These are phyloP conservation scores for Trididemnum clinides DNA, from an alignment of 23 tunicate species.

Conservation along the genomic window DNA sequence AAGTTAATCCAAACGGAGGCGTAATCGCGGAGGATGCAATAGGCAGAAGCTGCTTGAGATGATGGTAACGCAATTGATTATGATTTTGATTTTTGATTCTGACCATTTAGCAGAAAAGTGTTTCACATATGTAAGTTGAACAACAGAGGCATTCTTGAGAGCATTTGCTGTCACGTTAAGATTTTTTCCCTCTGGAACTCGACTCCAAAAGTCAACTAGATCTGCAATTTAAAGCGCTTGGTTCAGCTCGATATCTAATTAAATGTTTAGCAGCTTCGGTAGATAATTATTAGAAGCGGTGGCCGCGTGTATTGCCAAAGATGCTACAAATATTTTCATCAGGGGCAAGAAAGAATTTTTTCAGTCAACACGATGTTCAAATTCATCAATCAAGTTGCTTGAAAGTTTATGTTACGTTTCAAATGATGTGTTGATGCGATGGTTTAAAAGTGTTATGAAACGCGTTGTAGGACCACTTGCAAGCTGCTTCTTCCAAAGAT, in stretches of 20 bases:
- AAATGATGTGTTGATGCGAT: neutral
- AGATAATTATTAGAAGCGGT: constrained; percentile 45
- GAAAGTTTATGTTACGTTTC: neutral
- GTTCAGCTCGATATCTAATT: constrained; percentile 40
- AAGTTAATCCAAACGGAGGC: constrained; percentile 21
- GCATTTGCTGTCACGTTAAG: too few relatives aligned
- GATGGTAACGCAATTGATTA: constrained; percentile 36
- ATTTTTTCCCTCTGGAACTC: too few relatives aligned
- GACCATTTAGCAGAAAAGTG: constrained; percentile 33
- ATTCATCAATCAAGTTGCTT: constrained; percentile 16
- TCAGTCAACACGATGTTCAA: neutral
- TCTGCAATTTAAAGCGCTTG: constrained; percentile 14
- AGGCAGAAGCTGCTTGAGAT: too few relatives aligned
- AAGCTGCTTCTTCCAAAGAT: constrained; percentile 42
- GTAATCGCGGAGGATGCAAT: constrained; percentile 16
- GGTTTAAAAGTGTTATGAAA: constrained; percentile 2
- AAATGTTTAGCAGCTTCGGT: constrained; percentile 47
- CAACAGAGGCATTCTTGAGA: neutral
- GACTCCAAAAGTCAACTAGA: too few relatives aligned
- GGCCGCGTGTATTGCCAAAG: constrained; percentile 30
- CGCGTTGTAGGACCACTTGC: neutral
- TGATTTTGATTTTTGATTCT: too few relatives aligned
- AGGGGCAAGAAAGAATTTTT: constrained; percentile 42
- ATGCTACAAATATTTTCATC: constrained; percentile 34
- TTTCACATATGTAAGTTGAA: constrained; percentile 21